Conservation (phyloP, 2,113 vertebrate genomes). For the Melospiza georgiana region DNA sequence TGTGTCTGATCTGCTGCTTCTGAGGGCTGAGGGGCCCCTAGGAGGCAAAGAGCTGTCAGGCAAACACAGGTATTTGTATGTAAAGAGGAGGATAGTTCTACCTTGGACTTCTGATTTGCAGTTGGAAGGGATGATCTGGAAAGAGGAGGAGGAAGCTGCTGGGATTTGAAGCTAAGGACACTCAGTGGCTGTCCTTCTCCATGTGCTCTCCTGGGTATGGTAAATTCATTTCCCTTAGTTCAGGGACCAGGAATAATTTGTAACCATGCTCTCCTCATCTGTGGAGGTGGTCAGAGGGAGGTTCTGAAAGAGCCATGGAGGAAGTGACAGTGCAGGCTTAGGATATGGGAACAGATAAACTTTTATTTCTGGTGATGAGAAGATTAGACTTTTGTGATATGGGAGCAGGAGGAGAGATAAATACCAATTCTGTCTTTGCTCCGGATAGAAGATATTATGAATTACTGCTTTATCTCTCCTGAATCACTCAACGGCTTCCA, state of each 20-base stretch:
- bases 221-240: not conserved
- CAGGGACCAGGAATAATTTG: not conserved
- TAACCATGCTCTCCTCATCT: rapidly evolving
- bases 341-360: not conserved
- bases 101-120: not conserved
- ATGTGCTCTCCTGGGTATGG: rapidly evolving
- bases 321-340: not conserved
- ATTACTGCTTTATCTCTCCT: not conserved
- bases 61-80: not conserved
- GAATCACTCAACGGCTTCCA: not conserved
- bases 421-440: not conserved
- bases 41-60: not conserved
- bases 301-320: not conserved
- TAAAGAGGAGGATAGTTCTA: not conserved
- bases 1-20: not conserved
- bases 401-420: not conserved
- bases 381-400: not conserved
- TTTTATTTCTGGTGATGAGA: not conserved
- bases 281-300: not conserved
- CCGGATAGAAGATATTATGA: not conserved
- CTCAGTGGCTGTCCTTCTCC: not conserved
- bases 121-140: not conserved
- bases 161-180: not conserved
- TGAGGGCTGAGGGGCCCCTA: not conserved
- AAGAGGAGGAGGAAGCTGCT: not conserved